Evolutionary conservation across 2,888 invertebrate genomes (phyloP).

Genomic region (Thecophora atra): DNA sequence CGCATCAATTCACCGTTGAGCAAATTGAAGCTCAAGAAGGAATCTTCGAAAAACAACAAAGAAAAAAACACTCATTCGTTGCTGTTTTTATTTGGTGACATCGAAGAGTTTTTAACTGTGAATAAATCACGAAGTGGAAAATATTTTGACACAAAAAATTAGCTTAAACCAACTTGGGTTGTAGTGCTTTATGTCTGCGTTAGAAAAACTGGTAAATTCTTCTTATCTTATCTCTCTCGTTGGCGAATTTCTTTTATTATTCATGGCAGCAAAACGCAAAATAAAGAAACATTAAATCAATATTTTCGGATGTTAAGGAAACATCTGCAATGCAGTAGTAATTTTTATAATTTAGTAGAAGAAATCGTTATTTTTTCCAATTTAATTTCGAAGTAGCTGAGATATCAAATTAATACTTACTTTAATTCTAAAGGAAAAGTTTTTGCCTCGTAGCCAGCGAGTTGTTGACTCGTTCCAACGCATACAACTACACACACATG

Average conservation of each 20-base stretch:
- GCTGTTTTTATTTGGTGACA: neutral
- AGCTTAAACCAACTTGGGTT: slow-evolving; percentile 6
- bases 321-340: too few species aligned
- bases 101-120: neutral
- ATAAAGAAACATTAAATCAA: too few species aligned
- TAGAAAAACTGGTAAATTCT: neutral
- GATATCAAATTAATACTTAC: too few species aligned
- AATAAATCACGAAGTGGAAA: neutral
- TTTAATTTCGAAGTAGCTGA: too few species aligned
- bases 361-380: too few species aligned
- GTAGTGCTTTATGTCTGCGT: neutral
- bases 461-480: too few species aligned
- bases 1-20: slow-evolving; percentile 43
- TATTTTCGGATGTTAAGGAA: too few species aligned
- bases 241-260: slow-evolving; percentile 15
- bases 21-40: slow-evolving; percentile 39
- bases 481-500: too few species aligned
- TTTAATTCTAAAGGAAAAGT: too few species aligned
- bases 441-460: too few species aligned
- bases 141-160: neutral
- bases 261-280: neutral
- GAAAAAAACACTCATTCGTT: neutral
- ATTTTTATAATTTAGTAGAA: too few species aligned
- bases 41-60: neutral
- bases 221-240: too few species aligned